phyloP scores from a whole-genome alignment of 2,113 vertebrate species.

The Ploceus nigricollis region DNA sequence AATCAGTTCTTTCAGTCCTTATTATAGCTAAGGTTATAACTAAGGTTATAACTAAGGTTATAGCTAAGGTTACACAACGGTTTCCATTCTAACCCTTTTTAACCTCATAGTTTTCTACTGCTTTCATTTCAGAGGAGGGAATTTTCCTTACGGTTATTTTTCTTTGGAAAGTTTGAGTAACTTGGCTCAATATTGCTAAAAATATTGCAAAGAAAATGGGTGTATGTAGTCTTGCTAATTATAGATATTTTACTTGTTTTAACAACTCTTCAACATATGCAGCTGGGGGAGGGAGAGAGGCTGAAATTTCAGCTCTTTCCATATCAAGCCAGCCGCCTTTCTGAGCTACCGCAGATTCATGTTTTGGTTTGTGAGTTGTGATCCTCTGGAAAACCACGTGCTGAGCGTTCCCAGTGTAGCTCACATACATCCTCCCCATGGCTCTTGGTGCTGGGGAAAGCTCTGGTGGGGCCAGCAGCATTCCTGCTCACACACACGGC shows the following conservation, averaged over 20 bases:
- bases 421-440: accelerated
- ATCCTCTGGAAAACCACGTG: not conserved
- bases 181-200: conserved; percentile 16
- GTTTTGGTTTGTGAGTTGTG: not conserved
- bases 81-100: conserved; percentile 44
- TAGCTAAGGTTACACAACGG: conserved; percentile 20
- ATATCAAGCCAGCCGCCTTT: not conserved
- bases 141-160: conserved; percentile 55
- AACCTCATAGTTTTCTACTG: conserved; percentile 14
- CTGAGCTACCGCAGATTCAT: not conserved
- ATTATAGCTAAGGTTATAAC: conserved; percentile 11
- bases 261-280: not conserved
- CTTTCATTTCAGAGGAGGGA: conserved; percentile 30
- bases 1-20: not conserved
- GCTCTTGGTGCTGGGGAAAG: accelerated
- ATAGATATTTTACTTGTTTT: conserved; percentile 26
- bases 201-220: conserved; percentile 50
- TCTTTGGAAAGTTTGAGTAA: conserved; percentile 58
- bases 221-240: conserved; percentile 36
- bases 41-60: too few species aligned
- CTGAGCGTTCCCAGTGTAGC: not conserved
- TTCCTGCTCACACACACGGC: accelerated
- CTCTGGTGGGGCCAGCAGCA: not conserved
- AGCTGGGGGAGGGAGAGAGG: not conserved
- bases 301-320: conserved; percentile 10